phyloP scores from a whole-genome alignment of 1,140 invertebrate species.

The Zaprionus ghesquierei region DNA sequence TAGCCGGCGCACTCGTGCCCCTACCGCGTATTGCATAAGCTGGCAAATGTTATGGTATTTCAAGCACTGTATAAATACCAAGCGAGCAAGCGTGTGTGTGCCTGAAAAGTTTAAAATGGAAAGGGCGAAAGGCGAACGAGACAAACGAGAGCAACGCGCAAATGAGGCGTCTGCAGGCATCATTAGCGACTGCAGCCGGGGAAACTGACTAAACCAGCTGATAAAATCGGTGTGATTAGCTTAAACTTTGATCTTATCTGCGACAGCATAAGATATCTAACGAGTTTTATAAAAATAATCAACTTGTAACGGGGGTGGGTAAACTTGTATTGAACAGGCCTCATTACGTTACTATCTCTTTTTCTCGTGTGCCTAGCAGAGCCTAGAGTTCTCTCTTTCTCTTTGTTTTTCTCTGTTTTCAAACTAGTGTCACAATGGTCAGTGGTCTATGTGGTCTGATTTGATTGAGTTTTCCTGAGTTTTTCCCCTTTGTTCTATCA shows the following conservation, averaged over 20 bases:
- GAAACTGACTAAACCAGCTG: background rate
- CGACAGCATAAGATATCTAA: background rate
- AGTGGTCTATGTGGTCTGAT: too few species aligned
- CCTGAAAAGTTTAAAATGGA: constrained; percentile 59
- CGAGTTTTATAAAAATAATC: background rate
- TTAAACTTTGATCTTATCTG: background rate
- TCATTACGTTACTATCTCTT: background rate
- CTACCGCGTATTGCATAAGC: constrained; percentile 60
- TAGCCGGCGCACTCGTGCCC: constrained; percentile 24
- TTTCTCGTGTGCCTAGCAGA: too few species aligned
- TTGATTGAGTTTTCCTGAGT: too few species aligned
- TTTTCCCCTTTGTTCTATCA: too few species aligned
- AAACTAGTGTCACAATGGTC: too few species aligned
- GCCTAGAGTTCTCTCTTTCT: too few species aligned
- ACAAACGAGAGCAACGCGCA: constrained; percentile 24
- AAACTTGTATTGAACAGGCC: background rate
- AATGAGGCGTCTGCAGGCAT: constrained; percentile 8
- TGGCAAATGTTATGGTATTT: constrained; percentile 77
- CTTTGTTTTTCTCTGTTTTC: too few species aligned
- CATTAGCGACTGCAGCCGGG: background rate
- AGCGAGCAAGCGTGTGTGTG: constrained; percentile 48
- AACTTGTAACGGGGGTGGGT: background rate
- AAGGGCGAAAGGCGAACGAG: constrained; percentile 59
- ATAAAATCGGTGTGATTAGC: background rate
- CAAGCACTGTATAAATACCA: constrained; percentile 75